Evolutionary conservation across 2,888 invertebrate species (phyloP).

Genomic region (Muschampia plurimacula): DNA sequence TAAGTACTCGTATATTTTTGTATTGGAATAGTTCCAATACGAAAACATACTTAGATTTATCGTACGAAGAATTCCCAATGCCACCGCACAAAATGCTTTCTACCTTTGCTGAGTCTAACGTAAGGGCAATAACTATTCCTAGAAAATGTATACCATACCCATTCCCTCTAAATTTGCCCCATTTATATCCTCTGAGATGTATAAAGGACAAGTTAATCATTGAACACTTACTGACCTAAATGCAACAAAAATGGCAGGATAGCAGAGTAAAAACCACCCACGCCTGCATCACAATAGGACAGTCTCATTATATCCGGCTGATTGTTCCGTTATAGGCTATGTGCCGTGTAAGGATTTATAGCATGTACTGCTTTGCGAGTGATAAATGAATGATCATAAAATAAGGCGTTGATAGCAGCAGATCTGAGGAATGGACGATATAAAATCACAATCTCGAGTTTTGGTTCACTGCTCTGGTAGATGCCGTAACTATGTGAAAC

Average conservation of each 20-base stretch:
- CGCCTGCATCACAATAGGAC: slow-evolving; percentile 2
- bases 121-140: too few species aligned
- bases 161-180: too few species aligned
- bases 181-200: neutral
- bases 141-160: too few species aligned
- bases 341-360: neutral
- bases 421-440: neutral
- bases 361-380: neutral
- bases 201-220: neutral
- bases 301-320: slow-evolving; percentile 1
- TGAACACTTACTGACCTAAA: neutral
- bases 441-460: neutral
- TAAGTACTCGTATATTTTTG: too few species aligned
- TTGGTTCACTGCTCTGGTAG: neutral
- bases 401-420: neutral
- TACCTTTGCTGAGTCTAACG: too few species aligned
- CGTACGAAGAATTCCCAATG: too few species aligned
- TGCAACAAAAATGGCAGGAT: slow-evolving; percentile 7
- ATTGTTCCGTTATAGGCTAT: neutral
- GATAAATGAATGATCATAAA: neutral
- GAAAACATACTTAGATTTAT: too few species aligned
- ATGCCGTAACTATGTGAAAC: neutral
- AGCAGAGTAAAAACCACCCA: neutral
- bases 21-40: too few species aligned
- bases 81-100: too few species aligned